These are phyloP conservation scores for Temnopleurus reevesii DNA, from an alignment of 53 echinoderm and acorn worm genomes.

Conservation along the genomic window DNA sequence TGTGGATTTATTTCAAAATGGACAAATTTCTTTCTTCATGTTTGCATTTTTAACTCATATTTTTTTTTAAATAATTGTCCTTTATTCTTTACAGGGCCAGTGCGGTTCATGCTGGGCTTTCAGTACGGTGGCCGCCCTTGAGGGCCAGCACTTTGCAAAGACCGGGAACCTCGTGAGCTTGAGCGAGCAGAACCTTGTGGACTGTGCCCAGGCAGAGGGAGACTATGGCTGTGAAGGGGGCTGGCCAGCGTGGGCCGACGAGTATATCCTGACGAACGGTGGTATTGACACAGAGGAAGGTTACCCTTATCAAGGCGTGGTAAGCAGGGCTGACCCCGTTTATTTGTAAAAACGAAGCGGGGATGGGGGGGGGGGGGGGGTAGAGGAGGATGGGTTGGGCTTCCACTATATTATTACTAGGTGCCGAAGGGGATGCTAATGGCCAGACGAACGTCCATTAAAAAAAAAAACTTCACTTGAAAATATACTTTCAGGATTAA, in stretches of 20 bases:
- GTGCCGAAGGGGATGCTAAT: too few relatives aligned
- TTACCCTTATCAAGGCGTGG: slow-evolving; percentile 87
- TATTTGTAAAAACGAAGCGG: too few relatives aligned
- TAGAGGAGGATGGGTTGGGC: too few relatives aligned
- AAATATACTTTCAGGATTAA: too few relatives aligned
- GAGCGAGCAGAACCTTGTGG: slow-evolving; percentile 96
- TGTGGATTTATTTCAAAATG: slow-evolving; percentile 80
- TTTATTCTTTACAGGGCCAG: slow-evolving; percentile 62
- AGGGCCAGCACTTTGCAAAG: slow-evolving; percentile 86
- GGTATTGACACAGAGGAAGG: slow-evolving; percentile 89
- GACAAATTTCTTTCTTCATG: too few relatives aligned
- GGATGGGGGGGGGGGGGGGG: too few relatives aligned
- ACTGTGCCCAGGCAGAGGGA: slow-evolving; percentile 73
- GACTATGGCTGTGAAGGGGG: slow-evolving; percentile 88
- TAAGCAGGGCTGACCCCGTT: too few relatives aligned
- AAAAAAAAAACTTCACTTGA: too few relatives aligned
- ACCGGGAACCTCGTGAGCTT: slow-evolving; percentile 76
- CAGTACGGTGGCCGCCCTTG: slow-evolving; percentile 88
- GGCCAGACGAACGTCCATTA: too few relatives aligned
- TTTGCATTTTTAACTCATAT: background rate
- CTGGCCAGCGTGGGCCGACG: slow-evolving; percentile 78
- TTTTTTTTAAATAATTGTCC: too few relatives aligned
- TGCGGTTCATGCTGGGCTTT: slow-evolving; percentile 99
- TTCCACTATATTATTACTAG: too few relatives aligned
- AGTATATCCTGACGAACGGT: slow-evolving; percentile 69